Percentiles rank a stretch among this genome's conserved stretches.
These are phyloP conservation scores for Botia almorhae DNA, from an alignment of 2,797 vertebrate species.

Conservation along the genomic window DNA sequence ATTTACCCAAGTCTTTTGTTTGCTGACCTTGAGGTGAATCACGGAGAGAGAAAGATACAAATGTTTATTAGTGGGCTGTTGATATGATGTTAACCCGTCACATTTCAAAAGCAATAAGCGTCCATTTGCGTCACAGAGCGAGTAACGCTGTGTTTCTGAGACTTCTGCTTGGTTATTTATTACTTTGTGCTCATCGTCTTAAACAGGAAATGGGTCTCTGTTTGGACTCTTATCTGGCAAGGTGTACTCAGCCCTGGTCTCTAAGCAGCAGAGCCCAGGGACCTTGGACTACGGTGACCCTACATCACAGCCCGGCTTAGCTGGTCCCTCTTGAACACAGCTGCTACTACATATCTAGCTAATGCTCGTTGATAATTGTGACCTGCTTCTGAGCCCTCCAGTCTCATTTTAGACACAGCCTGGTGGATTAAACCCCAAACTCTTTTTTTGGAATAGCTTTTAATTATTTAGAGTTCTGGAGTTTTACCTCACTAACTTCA, in stretches of 20 bases:
- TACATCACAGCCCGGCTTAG: constrained; percentile 11
- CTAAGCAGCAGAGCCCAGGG: not conserved
- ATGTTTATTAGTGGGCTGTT: constrained; percentile 11
- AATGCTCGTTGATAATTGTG: constrained; percentile 35
- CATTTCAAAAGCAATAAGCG: constrained; percentile 3
- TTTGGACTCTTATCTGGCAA: constrained; percentile 16
- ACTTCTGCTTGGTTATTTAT: constrained; percentile 1
- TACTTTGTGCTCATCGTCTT: constrained; percentile 1
- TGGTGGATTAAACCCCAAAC: constrained; percentile 8
- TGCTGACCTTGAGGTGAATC: constrained; percentile 43
- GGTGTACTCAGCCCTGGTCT: constrained; percentile 19
- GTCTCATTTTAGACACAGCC: constrained; percentile 2
- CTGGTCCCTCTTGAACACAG: constrained; percentile 27
- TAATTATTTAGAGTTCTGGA: constrained; percentile 21
- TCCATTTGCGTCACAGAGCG: not conserved
- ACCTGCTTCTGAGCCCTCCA: not conserved
- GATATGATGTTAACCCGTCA: constrained; percentile 18
- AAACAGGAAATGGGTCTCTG: constrained; percentile 16
- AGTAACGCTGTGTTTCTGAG: not conserved
- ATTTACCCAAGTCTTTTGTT: constrained; percentile 5
- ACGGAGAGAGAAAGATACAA: not conserved
- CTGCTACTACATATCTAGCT: constrained; percentile 47
- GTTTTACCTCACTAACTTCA: not conserved
- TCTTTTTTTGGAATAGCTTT: constrained; percentile 27
- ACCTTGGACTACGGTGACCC: not conserved